Evolutionary conservation across 2,888 invertebrate genomes (phyloP).

Genomic region (Leucozona laternaria): DNA sequence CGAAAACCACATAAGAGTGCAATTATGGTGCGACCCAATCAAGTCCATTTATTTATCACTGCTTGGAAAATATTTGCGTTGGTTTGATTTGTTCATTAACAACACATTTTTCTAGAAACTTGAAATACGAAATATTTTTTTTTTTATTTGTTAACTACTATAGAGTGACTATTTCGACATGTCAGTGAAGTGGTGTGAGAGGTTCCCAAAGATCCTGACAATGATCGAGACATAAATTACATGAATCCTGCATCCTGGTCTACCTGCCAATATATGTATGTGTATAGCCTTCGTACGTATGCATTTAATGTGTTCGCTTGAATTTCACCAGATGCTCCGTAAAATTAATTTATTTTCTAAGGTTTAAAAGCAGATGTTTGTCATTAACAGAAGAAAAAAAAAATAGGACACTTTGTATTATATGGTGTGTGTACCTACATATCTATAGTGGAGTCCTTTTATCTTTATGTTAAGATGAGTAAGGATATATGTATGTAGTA

Average conservation of each 20-base stretch:
- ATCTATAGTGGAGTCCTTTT: neutral
- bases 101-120: neutral
- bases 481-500: neutral
- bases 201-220: neutral
- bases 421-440: neutral
- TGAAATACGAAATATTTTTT: neutral
- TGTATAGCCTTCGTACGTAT: neutral
- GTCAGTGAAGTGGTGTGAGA: neutral
- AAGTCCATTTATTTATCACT: too few relatives aligned
- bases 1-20: too few relatives aligned
- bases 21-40: too few relatives aligned
- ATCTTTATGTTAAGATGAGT: neutral
- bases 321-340: conserved; percentile 10
- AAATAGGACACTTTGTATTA: neutral
- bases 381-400: conserved; percentile 3
- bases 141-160: neutral
- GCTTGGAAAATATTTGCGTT: too few relatives aligned
- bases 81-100: neutral
- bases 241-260: conserved; percentile 4
- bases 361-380: conserved; percentile 9
- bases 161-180: neutral
- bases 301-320: conserved; percentile 3
- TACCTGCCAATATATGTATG: neutral
- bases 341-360: neutral
- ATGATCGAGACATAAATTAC: conserved; percentile 2